Conservation (phyloP, 2,797 vertebrate species). For the Cuniculus paca region DNA sequence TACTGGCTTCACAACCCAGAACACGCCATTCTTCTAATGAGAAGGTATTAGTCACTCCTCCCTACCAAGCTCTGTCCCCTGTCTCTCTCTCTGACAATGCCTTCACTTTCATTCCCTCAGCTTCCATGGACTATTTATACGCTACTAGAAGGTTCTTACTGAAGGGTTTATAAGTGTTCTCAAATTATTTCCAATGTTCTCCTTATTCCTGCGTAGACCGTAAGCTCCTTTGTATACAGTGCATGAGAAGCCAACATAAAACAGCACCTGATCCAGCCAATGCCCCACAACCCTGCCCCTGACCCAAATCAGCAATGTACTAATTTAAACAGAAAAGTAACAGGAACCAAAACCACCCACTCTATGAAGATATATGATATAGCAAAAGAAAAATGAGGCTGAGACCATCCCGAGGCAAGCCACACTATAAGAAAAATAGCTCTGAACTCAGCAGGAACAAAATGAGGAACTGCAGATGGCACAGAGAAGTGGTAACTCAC, state of each 20-base stretch:
- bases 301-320: not conserved
- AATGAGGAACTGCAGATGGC: constrained; percentile 61
- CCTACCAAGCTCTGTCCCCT: not conserved
- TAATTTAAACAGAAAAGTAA: not conserved
- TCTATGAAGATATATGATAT: not conserved
- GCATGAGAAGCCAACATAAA: not conserved
- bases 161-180: not conserved
- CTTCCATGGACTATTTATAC: not conserved
- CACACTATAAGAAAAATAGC: not conserved
- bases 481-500: not conserved
- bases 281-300: not conserved
- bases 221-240: not conserved
- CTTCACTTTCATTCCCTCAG: not conserved
- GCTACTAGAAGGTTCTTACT: not conserved
- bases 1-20: not conserved
- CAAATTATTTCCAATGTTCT: not conserved
- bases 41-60: not conserved
- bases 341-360: not conserved
- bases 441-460: constrained; percentile 15
- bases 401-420: not conserved
- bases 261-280: not conserved
- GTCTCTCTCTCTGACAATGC: not conserved
- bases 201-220: not conserved
- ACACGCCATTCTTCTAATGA: not conserved
- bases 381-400: constrained; percentile 44